phyloP scores from a whole-genome alignment of 2,797 vertebrate species.

The Spondyliosoma cantharus region DNA sequence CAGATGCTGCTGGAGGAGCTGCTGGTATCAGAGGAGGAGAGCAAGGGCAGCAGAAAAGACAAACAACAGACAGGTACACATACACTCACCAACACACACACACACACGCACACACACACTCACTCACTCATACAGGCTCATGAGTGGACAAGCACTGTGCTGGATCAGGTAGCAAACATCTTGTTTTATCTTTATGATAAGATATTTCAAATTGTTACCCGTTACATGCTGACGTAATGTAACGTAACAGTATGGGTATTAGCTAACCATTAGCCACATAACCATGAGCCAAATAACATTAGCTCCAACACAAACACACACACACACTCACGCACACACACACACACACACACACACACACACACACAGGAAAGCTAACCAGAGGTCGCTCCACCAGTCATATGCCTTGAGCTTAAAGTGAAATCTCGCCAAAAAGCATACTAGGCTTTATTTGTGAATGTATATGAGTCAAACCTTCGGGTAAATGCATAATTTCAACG shows the following conservation, averaged over 20 bases:
- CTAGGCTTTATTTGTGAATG: no score
- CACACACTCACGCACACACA: no score
- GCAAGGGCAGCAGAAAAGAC: constrained; percentile 64
- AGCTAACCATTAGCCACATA: constrained; percentile 5
- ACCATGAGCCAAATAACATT: neutral
- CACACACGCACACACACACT: no score
- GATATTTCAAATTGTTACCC: neutral
- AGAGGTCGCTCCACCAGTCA: constrained; percentile 5
- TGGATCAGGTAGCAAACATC: neutral
- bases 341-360: neutral
- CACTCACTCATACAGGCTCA: no score
- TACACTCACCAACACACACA: neutral
- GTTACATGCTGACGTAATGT: neutral
- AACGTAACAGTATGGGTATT: neutral
- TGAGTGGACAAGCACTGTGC: neutral
- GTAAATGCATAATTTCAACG: no score
- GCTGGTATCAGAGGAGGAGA: constrained; percentile 82
- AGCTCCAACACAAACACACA: no score
- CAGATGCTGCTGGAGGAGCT: constrained; percentile 94
- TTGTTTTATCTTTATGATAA: neutral
- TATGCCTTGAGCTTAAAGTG: neutral
- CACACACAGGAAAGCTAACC: neutral
- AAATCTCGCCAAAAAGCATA: no score
- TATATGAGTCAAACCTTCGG: no score
- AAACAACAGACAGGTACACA: constrained; percentile 42